Evolutionary conservation across 2,888 invertebrate species (phyloP).

Genomic region (Nezara viridula): DNA sequence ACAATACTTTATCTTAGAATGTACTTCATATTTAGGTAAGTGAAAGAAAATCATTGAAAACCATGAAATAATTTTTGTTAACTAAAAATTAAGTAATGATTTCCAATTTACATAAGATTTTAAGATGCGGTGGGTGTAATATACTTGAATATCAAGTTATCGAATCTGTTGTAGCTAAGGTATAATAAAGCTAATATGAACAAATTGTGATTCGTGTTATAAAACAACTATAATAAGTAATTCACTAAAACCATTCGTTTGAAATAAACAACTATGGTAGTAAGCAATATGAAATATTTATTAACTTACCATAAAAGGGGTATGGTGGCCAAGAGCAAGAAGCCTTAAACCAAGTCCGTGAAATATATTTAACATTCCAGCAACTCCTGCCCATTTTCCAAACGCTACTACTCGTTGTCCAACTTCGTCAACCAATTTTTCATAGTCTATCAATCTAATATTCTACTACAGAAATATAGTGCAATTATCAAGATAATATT

Average conservation of each 20-base stretch:
- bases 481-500: background rate
- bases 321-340: conserved; percentile 96
- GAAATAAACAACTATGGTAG: no score
- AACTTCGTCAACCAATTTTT: conserved; percentile 90
- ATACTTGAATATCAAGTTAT: background rate
- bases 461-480: conserved; percentile 73
- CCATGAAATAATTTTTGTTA: no score
- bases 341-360: conserved; percentile 96
- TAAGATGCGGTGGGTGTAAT: background rate
- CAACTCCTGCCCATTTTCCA: conserved; percentile 98
- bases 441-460: conserved; percentile 96
- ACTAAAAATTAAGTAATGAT: no score
- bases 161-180: background rate
- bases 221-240: no score
- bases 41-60: no score
- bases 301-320: conserved; percentile 92
- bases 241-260: no score
- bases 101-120: no score
- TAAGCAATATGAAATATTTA: no score
- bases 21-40: no score
- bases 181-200: background rate
- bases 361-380: conserved; percentile 98
- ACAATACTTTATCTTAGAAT: no score
- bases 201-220: background rate
- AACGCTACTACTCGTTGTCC: conserved; percentile 97